phyloP scores from a whole-genome alignment of 2,797 vertebrate genomes.

The Typhlichthys subterraneus region DNA sequence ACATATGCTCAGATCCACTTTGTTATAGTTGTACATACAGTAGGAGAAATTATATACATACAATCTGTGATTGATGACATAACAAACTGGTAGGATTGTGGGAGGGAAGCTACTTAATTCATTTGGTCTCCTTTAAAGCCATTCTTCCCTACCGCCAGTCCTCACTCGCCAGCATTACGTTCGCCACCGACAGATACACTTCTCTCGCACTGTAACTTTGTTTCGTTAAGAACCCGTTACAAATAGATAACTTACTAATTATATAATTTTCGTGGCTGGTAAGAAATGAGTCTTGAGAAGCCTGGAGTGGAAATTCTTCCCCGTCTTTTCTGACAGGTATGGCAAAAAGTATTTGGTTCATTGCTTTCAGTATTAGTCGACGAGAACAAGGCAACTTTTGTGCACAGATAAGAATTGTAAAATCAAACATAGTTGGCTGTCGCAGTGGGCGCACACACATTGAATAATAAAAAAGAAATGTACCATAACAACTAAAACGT shows the following conservation, averaged over 20 bases:
- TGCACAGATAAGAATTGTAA: conserved; percentile 3
- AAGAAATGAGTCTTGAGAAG: conserved; percentile 21
- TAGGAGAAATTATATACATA: neutral
- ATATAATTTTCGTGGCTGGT: neutral
- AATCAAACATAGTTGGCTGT: too few relatives aligned
- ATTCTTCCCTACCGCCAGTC: conserved; percentile 53
- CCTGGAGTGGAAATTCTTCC: neutral
- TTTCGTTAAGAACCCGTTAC: neutral
- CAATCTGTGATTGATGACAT: too few relatives aligned
- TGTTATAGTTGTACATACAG: conserved; percentile 2
- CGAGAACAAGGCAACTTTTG: conserved; percentile 31
- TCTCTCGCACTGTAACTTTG: conserved; percentile 25
- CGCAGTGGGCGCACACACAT: too few relatives aligned
- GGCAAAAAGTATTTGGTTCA: neutral
- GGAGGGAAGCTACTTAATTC: conserved; percentile 20
- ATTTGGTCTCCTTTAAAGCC: conserved; percentile 57
- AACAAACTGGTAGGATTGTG: neutral
- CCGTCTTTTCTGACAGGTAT: conserved; percentile 60
- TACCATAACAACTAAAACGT: too few relatives aligned
- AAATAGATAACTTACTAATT: conserved; percentile 2
- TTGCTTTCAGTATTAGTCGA: neutral
- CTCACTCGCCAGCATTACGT: conserved; percentile 57
- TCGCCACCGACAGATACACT: conserved; percentile 32
- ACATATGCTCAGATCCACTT: conserved; percentile 3
- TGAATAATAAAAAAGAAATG: too few relatives aligned